Evolutionary conservation across 2,888 invertebrate genomes (phyloP).

Genomic region (Lasioglossum calceatum): DNA sequence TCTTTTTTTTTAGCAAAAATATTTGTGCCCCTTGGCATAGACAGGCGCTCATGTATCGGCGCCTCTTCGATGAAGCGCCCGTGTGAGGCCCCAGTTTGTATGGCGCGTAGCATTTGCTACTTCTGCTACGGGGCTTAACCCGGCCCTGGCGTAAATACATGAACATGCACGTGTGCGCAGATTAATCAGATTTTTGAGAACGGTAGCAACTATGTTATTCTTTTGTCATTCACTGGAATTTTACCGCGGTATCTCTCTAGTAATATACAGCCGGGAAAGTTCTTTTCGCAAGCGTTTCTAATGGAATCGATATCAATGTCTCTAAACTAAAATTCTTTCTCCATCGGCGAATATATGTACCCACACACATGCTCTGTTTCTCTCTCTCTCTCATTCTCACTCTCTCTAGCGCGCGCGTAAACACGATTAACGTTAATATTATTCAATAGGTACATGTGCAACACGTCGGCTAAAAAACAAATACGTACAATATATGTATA

Average conservation of each 20-base stretch:
- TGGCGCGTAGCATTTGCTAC: too few species aligned
- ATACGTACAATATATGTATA: conserved; percentile 13
- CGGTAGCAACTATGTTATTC: neutral
- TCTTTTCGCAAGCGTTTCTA: neutral
- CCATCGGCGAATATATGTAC: neutral
- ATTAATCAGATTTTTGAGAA: neutral
- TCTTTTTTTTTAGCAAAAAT: too few species aligned
- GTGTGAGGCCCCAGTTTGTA: too few species aligned
- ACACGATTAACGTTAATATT: neutral
- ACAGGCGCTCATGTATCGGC: too few species aligned
- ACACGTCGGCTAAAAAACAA: conserved; percentile 11
- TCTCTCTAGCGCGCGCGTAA: neutral
- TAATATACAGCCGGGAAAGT: neutral
- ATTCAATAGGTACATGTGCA: conserved; percentile 2
- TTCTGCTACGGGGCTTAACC: too few species aligned
- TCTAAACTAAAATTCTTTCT: neutral
- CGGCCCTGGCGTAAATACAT: neutral
- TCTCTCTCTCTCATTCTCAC: neutral
- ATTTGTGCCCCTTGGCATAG: too few species aligned
- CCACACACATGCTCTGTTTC: neutral
- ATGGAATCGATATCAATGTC: neutral
- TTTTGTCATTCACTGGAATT: neutral
- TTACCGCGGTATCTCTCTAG: neutral
- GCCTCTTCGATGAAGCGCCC: too few species aligned
- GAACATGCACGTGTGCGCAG: neutral